Conservation (phyloP, 2,797 vertebrate genomes). For the Hydrolagus colliei region DNA sequence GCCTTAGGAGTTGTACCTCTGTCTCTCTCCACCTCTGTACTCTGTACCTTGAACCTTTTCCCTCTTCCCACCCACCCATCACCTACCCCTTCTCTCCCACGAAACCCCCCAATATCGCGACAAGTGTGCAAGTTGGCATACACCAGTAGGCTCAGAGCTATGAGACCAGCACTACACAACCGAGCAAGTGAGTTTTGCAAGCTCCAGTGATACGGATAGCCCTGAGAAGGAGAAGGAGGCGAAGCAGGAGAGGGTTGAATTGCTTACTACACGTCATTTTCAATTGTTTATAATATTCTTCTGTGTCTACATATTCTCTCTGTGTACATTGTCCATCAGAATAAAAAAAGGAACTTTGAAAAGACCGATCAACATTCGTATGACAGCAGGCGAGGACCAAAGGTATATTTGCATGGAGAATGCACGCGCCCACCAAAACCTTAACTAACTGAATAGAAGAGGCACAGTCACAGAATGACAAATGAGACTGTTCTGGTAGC, state of each 20-base stretch:
- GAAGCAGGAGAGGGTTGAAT: constrained; percentile 76
- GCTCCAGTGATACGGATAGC: constrained; percentile 82
- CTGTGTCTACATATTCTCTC: constrained; percentile 99
- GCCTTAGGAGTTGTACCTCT: no score
- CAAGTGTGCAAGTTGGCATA: no score
- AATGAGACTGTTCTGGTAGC: constrained; percentile 74
- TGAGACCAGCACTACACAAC: neutral
- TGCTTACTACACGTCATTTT: constrained; percentile 99
- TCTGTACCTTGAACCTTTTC: no score
- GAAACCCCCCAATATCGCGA: no score
- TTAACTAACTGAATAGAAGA: constrained; percentile 65
- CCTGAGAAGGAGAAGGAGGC: constrained; percentile 69
- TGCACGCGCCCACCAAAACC: constrained; percentile 86
- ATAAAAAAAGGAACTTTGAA: constrained; percentile 99
- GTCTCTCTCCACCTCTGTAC: no score
- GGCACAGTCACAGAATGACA: constrained; percentile 72
- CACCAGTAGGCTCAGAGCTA: no score
- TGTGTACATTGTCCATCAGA: constrained; percentile 99
- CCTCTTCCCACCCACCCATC: no score
- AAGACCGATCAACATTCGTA: constrained; percentile 97
- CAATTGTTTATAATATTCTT: constrained; percentile 99
- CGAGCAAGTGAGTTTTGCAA: constrained; percentile 70
- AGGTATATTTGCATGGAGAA: constrained; percentile 99
- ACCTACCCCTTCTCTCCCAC: no score
- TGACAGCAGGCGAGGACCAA: constrained; percentile 99